A percentile compares a stretch with the other conserved stretches of the same genome.
These are phyloP conservation scores for Spilarctia lutea DNA, from an alignment of 2,888 invertebrate species.

Conservation along the genomic window DNA sequence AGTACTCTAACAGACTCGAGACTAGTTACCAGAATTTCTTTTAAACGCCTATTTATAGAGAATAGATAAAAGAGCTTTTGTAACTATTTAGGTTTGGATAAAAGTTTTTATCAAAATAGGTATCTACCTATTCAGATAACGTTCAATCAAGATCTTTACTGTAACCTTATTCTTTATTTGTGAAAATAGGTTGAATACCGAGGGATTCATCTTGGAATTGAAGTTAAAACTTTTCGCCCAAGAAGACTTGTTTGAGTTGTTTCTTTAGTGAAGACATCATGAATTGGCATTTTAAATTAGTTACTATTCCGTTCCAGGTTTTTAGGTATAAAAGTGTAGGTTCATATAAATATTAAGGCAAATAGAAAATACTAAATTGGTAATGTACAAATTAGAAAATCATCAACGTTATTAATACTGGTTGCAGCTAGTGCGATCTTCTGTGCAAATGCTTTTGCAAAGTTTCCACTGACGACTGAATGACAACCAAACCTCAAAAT, in stretches of 20 bases:
- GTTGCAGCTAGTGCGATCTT: neutral
- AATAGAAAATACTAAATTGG: neutral
- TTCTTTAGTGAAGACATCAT: neutral
- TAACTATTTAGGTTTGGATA: neutral
- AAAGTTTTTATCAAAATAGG: neutral
- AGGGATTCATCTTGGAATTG: constrained; percentile 1
- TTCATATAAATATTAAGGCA: neutral
- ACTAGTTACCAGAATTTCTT: neutral
- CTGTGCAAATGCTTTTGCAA: neutral
- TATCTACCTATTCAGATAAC: neutral
- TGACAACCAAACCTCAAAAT: neutral
- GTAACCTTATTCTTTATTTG: neutral
- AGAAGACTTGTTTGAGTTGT: constrained; percentile 13
- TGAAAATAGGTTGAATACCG: neutral
- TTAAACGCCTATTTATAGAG: neutral
- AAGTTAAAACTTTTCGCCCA: constrained; percentile 14
- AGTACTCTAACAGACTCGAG: neutral
- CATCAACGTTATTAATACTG: too few relatives aligned
- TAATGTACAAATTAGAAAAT: neutral
- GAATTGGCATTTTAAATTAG: neutral
- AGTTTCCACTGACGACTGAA: neutral
- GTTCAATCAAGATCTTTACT: neutral
- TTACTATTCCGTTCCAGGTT: neutral
- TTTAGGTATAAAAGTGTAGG: neutral
- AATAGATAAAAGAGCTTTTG: neutral